phyloP scores from a whole-genome alignment of 2,113 vertebrate species.

The Natator depressus region DNA sequence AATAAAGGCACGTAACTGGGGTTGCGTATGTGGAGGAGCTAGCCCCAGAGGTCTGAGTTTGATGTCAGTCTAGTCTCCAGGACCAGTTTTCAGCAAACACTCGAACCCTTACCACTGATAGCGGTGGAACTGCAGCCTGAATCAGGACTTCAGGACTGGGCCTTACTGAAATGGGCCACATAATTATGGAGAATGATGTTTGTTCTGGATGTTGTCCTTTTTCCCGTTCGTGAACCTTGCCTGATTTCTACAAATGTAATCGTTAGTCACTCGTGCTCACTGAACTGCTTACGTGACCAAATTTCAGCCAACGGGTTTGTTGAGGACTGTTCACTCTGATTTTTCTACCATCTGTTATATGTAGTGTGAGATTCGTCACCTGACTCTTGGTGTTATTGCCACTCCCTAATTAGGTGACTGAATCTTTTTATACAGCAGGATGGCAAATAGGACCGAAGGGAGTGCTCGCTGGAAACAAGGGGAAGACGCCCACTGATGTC shows the following conservation, averaged over 20 bases:
- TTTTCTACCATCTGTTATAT: not conserved
- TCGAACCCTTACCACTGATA: not conserved
- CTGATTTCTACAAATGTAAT: not conserved
- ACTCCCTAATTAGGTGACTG: not conserved
- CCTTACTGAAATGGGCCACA: not conserved
- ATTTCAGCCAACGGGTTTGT: not conserved
- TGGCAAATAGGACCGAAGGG: not conserved
- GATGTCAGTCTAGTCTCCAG: not conserved
- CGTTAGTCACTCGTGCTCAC: not conserved
- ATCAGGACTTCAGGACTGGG: not conserved
- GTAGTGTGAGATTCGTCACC: not conserved
- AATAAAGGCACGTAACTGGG: not conserved
- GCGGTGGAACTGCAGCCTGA: not conserved
- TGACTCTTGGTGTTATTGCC: not conserved
- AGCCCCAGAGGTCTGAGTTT: not conserved
- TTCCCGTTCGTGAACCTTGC: not conserved
- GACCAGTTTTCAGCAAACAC: not conserved
- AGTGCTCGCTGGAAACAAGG: not conserved
- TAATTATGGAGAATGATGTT: not conserved
- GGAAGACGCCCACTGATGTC: not conserved
- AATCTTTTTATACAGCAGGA: not conserved
- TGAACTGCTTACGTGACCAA: not conserved
- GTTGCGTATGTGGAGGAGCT: not conserved
- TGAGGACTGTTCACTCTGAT: not conserved
- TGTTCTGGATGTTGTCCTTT: not conserved